A percentile compares a stretch with the other conserved stretches of the same genome.
These are phyloP conservation scores for Tychaedon coryphoeus DNA, from an alignment of 2,113 vertebrate species.

Conservation along the genomic window DNA sequence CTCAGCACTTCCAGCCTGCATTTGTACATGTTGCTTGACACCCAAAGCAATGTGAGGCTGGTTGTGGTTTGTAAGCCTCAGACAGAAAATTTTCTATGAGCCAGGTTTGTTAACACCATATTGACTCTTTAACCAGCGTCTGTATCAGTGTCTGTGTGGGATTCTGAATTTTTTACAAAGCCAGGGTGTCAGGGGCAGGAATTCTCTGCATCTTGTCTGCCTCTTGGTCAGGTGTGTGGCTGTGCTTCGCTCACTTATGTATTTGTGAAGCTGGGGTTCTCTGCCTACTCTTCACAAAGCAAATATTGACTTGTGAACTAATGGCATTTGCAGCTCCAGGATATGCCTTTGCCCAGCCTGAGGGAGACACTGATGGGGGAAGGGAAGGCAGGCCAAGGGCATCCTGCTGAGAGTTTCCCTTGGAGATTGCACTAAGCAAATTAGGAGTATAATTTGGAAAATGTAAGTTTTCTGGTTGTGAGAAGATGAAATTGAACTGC, in stretches of 20 bases:
- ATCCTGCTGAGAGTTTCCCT: not conserved
- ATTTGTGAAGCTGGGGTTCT: not conserved
- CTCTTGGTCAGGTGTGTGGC: not conserved
- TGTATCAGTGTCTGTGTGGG: fast-evolving
- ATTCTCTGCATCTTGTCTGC: not conserved
- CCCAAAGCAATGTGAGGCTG: not conserved
- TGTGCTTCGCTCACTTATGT: not conserved
- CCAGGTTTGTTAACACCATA: not conserved
- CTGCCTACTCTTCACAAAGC: slow-evolving; percentile 1
- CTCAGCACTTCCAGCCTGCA: not conserved
- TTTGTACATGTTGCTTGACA: not conserved
- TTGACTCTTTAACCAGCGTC: not conserved
- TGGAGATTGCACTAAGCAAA: not conserved
- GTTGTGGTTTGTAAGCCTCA: not conserved
- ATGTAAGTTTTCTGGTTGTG: not conserved
- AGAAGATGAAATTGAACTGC: not conserved
- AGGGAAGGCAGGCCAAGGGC: not conserved
- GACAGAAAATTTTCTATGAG: not conserved
- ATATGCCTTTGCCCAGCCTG: not conserved
- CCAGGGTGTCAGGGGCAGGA: not conserved
- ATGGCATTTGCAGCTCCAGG: slow-evolving; percentile 2
- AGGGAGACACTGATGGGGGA: not conserved
- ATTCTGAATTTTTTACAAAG: not conserved
- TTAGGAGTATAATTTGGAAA: not conserved
- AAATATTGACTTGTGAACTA: slow-evolving; percentile 67